Evolutionary conservation across 1,140 invertebrate genomes (phyloP), one percentile per base, ranked within the genome.

Genomic region (Drosophila suzukii): DNA sequence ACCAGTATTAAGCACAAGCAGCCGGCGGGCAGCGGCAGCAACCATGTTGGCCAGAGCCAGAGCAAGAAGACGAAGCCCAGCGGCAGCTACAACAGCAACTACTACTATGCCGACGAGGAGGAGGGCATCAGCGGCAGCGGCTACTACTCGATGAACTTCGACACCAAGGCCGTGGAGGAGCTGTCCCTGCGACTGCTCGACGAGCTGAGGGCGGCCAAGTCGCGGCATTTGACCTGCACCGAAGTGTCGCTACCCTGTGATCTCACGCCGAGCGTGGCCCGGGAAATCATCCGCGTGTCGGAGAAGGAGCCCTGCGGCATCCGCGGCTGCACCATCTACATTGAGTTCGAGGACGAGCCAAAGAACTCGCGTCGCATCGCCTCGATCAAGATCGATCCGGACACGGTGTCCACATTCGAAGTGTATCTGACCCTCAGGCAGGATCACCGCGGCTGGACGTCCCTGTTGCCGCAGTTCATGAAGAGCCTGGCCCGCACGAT

Each of bases 261-360:
- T 92, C 94, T 97, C 50, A 94, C 97, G 44, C 94, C 94, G 41
- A 93, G 95, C 81, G 95, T 97, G 63, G 95, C 96, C 30, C 93
- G 94, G 59, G 96, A 97, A 89, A 95, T 97, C 39, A 93, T 97
- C 51, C 94, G 94, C 4, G 95, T 96, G 92, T 96, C 97, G 0
- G 96, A 97, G 88, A 95, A 95, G 65, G 97, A 98, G 92, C 97
- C 97, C 11, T 97, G 96, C 90, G 97, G 97, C 72, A 94, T 97
- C 1, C 93, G 96, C 70, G 96, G 96, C 34, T 96, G 96, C 76
- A 96, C 95, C 11, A 93, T 97, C 15, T 96, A 96, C 83, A 94
- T 97, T 43, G 95, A 95, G 89, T 96, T 96, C 77, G 95, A 96
- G 86, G 95, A 95, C 2, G 94, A 95, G 81, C 94, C 94, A 0